phyloP scores from a whole-genome alignment of 1,140 invertebrate species.

The Drosophila leontia region DNA sequence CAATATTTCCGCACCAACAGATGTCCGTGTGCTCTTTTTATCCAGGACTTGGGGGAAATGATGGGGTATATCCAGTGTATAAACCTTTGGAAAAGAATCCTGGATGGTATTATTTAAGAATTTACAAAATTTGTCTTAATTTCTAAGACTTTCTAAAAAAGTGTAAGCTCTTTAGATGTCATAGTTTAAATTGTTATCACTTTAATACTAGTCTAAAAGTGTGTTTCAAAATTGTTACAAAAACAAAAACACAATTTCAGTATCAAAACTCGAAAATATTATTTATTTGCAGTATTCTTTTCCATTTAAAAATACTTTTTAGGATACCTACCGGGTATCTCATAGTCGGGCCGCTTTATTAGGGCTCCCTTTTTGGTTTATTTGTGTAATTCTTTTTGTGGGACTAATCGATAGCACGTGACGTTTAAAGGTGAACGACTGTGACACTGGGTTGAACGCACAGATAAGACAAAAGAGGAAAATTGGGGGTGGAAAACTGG shows the following conservation, averaged over 20 bases:
- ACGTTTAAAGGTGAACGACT: slow-evolving; percentile 80
- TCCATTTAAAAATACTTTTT: neutral
- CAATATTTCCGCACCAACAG: slow-evolving; percentile 43
- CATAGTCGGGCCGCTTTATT: neutral
- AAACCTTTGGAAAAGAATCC: too few species aligned
- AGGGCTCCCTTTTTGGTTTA: neutral
- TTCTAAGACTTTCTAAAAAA: too few species aligned
- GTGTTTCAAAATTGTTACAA: too few species aligned
- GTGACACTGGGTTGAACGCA: slow-evolving; percentile 46
- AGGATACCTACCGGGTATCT: neutral
- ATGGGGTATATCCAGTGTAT: neutral
- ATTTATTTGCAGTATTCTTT: neutral
- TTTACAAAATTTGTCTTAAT: too few species aligned
- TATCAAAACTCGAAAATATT: too few species aligned
- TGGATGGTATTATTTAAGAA: too few species aligned
- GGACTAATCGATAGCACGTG: slow-evolving; percentile 77
- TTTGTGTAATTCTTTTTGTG: slow-evolving; percentile 21
- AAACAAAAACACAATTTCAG: too few species aligned
- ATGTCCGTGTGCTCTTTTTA: slow-evolving; percentile 4
- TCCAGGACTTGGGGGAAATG: neutral
- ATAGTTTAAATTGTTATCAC: too few species aligned
- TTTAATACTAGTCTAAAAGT: too few species aligned
- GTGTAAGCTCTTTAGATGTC: too few species aligned
- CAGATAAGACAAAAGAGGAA: slow-evolving; percentile 32
- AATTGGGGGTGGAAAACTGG: slow-evolving; percentile 4